Base-by-base conservation (phyloP, 2,888 invertebrate species). In the Acleris literana region DNA sequence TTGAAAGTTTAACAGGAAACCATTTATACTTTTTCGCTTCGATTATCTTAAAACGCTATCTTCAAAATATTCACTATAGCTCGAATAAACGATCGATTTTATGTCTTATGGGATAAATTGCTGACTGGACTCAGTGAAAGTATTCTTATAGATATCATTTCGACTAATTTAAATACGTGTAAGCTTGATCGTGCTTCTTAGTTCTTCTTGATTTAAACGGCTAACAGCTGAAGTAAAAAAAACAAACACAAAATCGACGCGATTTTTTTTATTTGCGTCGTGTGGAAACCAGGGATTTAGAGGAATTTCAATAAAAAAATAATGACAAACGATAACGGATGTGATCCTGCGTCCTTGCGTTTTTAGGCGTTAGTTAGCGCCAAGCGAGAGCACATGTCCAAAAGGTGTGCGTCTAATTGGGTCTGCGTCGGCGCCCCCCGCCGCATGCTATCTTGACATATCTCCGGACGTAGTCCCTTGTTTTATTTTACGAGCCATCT, bases 351-450 rank as follows among this genome's bases (percentile, higher is more conserved):
- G 82, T 84, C 85, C 81, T 84, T 84, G 76, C 74, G 80, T 84
- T 86, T 88, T 86, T 84, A 80, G 83, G 82, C 80, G 84, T 85
- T 86, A 86, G 88, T 88, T 88, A 85, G 86, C 83, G 78, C 81
- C 85, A 81, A 85, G 84, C 79, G 83, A 84, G 84, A 88, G 90
- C 91, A 92, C 89, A 90, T 92, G 91, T 90, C 90, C 86, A 85
- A 91, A 92, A 92, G 92, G 92, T 92, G 92, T 92, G 89, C 83
- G 83, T 88, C 92, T 93, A 93, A 93, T 93, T 93, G 93, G 92
- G 90, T 85, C 86, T 71, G 74, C 72, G 79, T 78, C 81, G 75
- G 76, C 79, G 79, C 88, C 87, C 87, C 87, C 88, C 86, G 87
- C 85, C 84, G 88, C 83, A 85, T 82, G 78, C 88, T 92, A 92